These are phyloP conservation scores for Pithys albifrons DNA, from an alignment of 2,113 vertebrate species.

Conservation along the genomic window DNA sequence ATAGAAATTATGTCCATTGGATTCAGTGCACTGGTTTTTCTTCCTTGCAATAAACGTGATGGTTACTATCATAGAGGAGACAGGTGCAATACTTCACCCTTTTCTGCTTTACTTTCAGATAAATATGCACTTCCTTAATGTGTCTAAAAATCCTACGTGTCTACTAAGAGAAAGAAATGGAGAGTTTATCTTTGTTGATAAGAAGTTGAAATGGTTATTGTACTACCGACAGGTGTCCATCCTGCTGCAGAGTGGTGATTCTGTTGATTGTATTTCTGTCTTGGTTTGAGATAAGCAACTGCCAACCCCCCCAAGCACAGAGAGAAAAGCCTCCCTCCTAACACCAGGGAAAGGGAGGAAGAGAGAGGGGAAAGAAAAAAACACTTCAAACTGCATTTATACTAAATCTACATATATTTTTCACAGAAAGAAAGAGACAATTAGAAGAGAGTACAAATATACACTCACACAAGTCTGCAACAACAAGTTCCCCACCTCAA, in stretches of 20 bases:
- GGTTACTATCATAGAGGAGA: not conserved
- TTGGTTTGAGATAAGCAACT: too few species aligned
- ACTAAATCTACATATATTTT: too few species aligned
- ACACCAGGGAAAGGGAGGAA: too few species aligned
- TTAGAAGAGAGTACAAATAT: too few species aligned
- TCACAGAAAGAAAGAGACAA: too few species aligned
- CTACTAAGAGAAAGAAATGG: not conserved
- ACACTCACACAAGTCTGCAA: too few species aligned
- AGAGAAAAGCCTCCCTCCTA: too few species aligned
- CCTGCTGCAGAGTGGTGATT: constrained; percentile 16
- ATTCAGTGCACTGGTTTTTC: not conserved
- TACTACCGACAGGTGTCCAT: not conserved
- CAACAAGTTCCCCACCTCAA: too few species aligned
- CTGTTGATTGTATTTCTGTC: constrained; percentile 75
- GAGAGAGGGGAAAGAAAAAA: too few species aligned
- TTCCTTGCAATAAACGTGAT: not conserved
- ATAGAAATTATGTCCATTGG: not conserved
- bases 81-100: not conserved
- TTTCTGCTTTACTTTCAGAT: not conserved
- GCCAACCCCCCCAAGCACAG: too few species aligned
- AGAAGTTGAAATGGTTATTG: constrained; percentile 44
- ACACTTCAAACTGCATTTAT: too few species aligned
- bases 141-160: not conserved
- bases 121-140: not conserved
- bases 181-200: not conserved